Base-by-base conservation (phyloP, 2,888 invertebrate species). In the Eilema sororculum region DNA sequence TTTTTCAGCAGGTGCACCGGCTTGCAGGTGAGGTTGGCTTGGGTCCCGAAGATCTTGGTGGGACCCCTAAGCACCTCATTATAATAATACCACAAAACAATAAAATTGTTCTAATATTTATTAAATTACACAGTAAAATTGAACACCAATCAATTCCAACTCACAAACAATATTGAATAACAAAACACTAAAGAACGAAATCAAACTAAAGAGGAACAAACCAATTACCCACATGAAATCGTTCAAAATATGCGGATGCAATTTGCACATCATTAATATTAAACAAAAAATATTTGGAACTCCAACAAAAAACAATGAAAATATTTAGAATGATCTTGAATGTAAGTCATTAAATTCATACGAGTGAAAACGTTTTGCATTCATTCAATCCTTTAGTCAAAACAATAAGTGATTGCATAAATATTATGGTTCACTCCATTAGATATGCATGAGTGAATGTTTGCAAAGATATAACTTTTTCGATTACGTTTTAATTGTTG, bases 271-370 rank as follows among this genome's bases (percentile, higher is more conserved):
- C 73, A 82, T 82, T 82, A 78, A 77, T 69, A 74, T 61, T 57
- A 67, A 76, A 72, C 67, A 73, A 75, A 62, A 80, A 80, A 78
- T 77, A 78, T 77, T 74, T 65, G 70, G 72, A 72, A 66, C 67
- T 58, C 68, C 64, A 74, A 77, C 72, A 72, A 82, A 83, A 73
- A 58, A 67, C 69, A 61, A 68, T 78, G 41, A 74, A 72, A 81
- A 83, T 79, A 75, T 77, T 76, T 70, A 71, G 69, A 79, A 71
- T 74, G 64, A 58, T 69, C 71, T 75, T 62, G 71, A 80, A 73
- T 78, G 59, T 68, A 65, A 65, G 63, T 73, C 83, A 75, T 82
- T 82, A 82, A 83, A 81, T 78, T 81, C 57, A 81, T 82, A 79
- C 64, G 57, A 63, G 20, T 65, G 69, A 71, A 68, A 33, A 63